These are phyloP conservation scores for Spinus pinus DNA, from an alignment of 2,797 vertebrate species.

Conservation along the genomic window DNA sequence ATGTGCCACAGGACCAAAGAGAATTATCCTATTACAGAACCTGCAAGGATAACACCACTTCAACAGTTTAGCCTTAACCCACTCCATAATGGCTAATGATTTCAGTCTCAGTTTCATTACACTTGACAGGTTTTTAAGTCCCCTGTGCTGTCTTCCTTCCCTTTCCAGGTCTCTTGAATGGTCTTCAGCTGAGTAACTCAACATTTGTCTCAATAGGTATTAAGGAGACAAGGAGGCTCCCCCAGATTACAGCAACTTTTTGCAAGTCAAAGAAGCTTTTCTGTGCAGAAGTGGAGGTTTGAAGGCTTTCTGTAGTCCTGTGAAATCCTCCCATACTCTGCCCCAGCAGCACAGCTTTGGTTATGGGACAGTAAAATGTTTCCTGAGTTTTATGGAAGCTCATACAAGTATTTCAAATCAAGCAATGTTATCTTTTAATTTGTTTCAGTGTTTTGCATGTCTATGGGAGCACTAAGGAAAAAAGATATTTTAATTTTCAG, in stretches of 20 bases:
- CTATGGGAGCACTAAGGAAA: background rate
- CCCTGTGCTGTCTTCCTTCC: background rate
- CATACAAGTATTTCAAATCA: background rate
- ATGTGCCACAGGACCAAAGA: background rate
- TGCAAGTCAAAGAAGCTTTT: background rate
- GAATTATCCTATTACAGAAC: background rate
- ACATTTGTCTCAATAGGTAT: background rate
- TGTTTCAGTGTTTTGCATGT: background rate
- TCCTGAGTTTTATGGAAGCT: background rate
- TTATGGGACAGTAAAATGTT: background rate
- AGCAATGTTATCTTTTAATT: background rate
- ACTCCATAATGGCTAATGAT: background rate
- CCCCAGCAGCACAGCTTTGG: background rate
- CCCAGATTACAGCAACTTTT: background rate
- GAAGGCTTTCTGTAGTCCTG: background rate
- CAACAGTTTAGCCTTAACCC: background rate
- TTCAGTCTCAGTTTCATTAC: background rate
- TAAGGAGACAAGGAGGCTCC: background rate
- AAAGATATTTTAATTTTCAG: background rate
- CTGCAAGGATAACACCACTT: background rate
- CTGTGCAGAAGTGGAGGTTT: background rate
- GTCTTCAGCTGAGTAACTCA: background rate
- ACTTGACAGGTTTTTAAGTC: background rate
- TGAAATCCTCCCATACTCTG: background rate
- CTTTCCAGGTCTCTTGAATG: background rate